Evolutionary conservation across 2,797 vertebrate species (phyloP).

Genomic region (Poecile montanus): DNA sequence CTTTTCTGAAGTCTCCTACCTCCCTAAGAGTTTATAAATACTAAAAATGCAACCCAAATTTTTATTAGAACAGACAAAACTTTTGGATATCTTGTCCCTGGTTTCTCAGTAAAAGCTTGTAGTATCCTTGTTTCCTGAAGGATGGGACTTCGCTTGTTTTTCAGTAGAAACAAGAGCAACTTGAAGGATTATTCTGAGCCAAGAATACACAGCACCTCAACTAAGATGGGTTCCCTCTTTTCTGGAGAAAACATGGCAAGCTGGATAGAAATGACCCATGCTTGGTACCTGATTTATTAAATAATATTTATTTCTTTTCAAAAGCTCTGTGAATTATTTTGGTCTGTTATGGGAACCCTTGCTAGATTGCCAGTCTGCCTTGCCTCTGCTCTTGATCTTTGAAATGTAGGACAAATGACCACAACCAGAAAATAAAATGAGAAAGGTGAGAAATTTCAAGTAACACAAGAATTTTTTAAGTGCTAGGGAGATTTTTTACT

Average conservation of each 20-base stretch:
- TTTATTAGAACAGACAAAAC: background rate
- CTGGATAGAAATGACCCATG: background rate
- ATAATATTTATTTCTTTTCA: background rate
- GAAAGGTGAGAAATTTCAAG: background rate
- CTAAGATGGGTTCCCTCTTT: background rate
- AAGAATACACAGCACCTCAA: background rate
- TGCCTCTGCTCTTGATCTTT: background rate
- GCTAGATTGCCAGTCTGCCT: background rate
- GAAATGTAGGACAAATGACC: background rate
- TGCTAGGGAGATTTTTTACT: conserved; percentile 30
- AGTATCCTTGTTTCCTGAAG: background rate
- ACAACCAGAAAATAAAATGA: background rate
- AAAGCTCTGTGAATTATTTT: background rate
- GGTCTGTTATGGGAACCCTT: background rate
- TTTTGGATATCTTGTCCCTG: background rate
- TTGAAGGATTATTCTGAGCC: background rate
- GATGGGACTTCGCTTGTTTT: background rate
- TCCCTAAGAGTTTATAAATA: background rate
- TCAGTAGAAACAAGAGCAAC: background rate
- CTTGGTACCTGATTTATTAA: background rate
- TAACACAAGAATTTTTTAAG: background rate
- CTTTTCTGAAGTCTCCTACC: background rate
- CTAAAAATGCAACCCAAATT: background rate
- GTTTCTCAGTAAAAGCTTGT: background rate
- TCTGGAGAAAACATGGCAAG: background rate